These are phyloP conservation scores for Tipula lateralis DNA, from an alignment of 2,888 invertebrate genomes.

Conservation along the genomic window DNA sequence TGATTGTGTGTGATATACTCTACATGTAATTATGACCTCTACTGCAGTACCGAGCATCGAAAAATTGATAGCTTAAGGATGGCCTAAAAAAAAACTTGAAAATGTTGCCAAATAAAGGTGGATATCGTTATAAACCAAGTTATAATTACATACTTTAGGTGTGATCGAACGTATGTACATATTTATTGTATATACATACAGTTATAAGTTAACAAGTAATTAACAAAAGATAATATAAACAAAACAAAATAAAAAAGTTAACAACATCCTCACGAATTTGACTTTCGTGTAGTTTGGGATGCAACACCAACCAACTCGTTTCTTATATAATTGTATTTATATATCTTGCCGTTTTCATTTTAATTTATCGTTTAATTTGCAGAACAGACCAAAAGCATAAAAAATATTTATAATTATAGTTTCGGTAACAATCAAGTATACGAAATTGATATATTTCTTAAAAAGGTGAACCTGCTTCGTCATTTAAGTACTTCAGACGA, in stretches of 20 bases:
- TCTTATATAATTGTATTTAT: too few relatives aligned
- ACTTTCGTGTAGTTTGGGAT: neutral
- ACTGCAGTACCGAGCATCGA: neutral
- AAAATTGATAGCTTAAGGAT: neutral
- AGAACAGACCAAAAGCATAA: neutral
- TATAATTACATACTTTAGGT: neutral
- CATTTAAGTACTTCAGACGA: neutral
- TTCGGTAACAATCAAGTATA: neutral
- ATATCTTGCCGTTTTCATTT: neutral
- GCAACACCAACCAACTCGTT: neutral
- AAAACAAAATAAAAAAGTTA: neutral
- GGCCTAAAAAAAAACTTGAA: neutral
- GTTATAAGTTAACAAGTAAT: neutral
- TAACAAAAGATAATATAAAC: neutral
- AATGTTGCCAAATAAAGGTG: neutral
- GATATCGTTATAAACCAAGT: neutral
- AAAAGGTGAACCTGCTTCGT: neutral
- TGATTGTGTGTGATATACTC: neutral
- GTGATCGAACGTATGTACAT: neutral
- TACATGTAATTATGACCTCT: neutral
- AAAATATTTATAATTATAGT: neutral
- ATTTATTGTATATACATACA: neutral
- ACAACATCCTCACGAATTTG: constrained; percentile 9
- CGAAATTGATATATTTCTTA: neutral
- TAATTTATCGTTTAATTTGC: neutral